Percentiles rank a stretch among this genome's conserved stretches.
phyloP scores from a whole-genome alignment of 2,888 invertebrate species.

The Julus scandinavius region DNA sequence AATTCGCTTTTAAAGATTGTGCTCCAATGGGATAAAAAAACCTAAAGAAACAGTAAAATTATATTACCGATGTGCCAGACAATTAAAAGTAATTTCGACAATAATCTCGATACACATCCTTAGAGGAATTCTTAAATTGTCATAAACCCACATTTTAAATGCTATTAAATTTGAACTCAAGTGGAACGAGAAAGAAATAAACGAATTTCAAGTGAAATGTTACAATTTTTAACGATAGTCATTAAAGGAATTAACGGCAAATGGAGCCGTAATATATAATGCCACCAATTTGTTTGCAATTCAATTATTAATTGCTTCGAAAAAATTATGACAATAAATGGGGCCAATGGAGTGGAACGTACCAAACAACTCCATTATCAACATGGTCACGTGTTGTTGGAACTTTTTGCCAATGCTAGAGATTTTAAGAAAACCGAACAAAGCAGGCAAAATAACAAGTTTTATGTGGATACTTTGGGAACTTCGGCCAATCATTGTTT shows the following conservation, averaged over 20 bases:
- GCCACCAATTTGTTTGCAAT: conserved; percentile 17
- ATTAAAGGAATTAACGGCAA: conserved; percentile 38
- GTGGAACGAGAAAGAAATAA: background rate
- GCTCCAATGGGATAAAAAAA: background rate
- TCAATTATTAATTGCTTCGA: conserved; percentile 6
- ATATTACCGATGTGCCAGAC: conserved; percentile 11
- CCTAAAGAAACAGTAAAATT: conserved; percentile 20
- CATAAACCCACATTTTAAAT: conserved; percentile 36
- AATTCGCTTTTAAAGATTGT: background rate
- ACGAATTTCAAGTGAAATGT: background rate
- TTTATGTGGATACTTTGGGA: too few species aligned
- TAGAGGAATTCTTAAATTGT: conserved; percentile 45
- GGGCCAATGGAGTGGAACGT: background rate
- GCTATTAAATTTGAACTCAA: conserved; percentile 31
- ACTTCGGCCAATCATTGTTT: too few species aligned
- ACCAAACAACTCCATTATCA: background rate
- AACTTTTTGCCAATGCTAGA: background rate
- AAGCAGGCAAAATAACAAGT: too few species aligned
- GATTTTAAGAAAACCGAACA: background rate
- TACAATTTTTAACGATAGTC: background rate
- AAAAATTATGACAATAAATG: conserved; percentile 41
- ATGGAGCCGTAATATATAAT: conserved; percentile 9
- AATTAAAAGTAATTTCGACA: conserved; percentile 34
- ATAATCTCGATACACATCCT: conserved; percentile 40
- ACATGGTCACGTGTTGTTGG: background rate